These are phyloP conservation scores for Merluccius polli DNA, from an alignment of 2,797 vertebrate genomes.

Conservation along the genomic window DNA sequence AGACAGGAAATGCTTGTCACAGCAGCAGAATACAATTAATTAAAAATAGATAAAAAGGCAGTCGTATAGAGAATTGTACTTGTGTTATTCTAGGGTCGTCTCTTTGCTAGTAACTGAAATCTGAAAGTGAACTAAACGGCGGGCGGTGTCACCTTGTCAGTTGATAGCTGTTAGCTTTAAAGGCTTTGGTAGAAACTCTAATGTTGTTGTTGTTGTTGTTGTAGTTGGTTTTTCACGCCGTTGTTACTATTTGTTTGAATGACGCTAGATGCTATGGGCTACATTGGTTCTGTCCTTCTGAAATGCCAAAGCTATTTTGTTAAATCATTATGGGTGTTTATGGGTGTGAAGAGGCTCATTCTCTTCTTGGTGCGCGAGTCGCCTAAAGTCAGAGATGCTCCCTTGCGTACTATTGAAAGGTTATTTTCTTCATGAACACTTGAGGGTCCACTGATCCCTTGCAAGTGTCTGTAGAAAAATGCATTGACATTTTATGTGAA, in stretches of 20 bases:
- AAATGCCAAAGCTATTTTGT: conserved; percentile 74
- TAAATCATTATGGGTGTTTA: conserved; percentile 65
- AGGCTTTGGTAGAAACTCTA: conserved; percentile 53
- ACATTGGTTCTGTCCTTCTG: conserved; percentile 35
- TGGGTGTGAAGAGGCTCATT: conserved; percentile 54
- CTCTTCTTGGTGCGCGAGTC: conserved; percentile 45
- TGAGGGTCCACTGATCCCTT: conserved; percentile 72
- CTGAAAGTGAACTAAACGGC: conserved; percentile 45
- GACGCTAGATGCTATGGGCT: background rate
- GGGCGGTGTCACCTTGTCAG: conserved; percentile 58
- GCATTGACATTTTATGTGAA: conserved; percentile 75
- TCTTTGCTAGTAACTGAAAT: conserved; percentile 57
- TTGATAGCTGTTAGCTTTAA: conserved; percentile 53
- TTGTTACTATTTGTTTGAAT: background rate
- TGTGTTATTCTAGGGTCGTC: background rate
- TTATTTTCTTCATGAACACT: conserved; percentile 74
- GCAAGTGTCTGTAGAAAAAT: conserved; percentile 81
- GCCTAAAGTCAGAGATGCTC: conserved; percentile 14
- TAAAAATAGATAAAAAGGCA: background rate
- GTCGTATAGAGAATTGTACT: background rate
- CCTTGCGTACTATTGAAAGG: conserved; percentile 62
- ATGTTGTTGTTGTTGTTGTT: conserved; percentile 3
- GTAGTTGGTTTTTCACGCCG: conserved; percentile 29
- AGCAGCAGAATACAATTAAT: background rate
- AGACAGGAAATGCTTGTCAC: background rate